phyloP scores from a whole-genome alignment of 2,888 invertebrate genomes.

The Caenorhabditis macrosperma region DNA sequence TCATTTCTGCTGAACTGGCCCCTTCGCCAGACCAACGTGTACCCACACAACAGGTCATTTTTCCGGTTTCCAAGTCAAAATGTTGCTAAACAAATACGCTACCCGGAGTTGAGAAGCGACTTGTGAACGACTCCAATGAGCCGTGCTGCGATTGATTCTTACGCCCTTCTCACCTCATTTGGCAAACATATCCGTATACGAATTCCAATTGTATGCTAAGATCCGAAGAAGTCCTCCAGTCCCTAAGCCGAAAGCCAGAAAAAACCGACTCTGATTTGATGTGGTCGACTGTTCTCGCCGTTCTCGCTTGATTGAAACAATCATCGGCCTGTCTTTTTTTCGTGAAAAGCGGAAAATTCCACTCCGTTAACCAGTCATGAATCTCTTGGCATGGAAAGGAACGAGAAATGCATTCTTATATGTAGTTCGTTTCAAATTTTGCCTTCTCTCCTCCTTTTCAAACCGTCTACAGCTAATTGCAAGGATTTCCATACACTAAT shows the following conservation, averaged over 20 bases:
- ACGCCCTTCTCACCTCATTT: slow-evolving; percentile 13
- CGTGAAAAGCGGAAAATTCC: slow-evolving; percentile 1
- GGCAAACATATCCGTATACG: slow-evolving; percentile 1
- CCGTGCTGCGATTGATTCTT: slow-evolving; percentile 1
- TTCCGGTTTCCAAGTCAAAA: slow-evolving; percentile 10
- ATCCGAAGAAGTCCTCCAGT: too few species aligned
- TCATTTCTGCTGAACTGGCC: slow-evolving; percentile 32
- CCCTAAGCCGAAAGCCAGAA: not conserved
- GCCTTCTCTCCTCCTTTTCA: not conserved
- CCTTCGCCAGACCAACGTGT: not conserved
- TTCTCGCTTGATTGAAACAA: slow-evolving; percentile 23
- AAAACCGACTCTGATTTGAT: slow-evolving; percentile 3
- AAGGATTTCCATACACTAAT: slow-evolving; percentile 43
- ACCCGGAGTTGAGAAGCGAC: slow-evolving; percentile 22
- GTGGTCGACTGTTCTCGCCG: not conserved
- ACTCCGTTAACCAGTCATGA: slow-evolving; percentile 1
- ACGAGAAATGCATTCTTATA: slow-evolving; percentile 14
- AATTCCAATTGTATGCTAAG: too few species aligned
- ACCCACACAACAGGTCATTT: slow-evolving; percentile 12
- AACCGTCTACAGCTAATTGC: slow-evolving; percentile 20
- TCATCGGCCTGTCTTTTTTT: not conserved
- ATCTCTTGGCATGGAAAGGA: slow-evolving; percentile 1
- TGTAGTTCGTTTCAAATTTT: slow-evolving; percentile 26
- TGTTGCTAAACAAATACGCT: slow-evolving; percentile 53
- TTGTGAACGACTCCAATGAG: slow-evolving; percentile 23